These are phyloP conservation scores for Nerophis ophidion DNA, from an alignment of 2,113 vertebrate species.

Conservation along the genomic window DNA sequence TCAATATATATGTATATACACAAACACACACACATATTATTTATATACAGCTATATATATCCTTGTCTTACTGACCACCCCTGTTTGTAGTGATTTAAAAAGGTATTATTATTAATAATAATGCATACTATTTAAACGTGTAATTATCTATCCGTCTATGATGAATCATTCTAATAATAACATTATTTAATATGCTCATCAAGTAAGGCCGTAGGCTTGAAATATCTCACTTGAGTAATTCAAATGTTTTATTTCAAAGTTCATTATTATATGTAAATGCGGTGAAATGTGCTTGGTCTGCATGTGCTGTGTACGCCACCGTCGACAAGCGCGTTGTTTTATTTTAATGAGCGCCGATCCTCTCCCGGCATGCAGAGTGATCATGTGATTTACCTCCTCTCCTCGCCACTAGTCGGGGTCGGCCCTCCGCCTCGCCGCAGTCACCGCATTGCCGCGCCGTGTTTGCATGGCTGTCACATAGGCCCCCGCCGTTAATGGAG, in stretches of 20 bases:
- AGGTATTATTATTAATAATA: too few relatives aligned
- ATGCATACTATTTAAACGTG: too few relatives aligned
- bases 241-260: conserved; percentile 59
- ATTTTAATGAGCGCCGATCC: conserved; percentile 69
- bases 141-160: too few relatives aligned
- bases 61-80: too few relatives aligned
- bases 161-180: not conserved
- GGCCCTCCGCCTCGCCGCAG: conserved; percentile 62
- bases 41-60: too few relatives aligned
- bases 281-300: conserved; percentile 62
- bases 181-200: not conserved
- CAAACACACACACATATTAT: too few relatives aligned
- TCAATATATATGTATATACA: too few relatives aligned
- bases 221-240: conserved; percentile 65
- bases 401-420: conserved; percentile 54
- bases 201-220: conserved; percentile 40
- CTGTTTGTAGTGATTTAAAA: too few relatives aligned
- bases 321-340: conserved; percentile 55
- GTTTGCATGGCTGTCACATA: conserved; percentile 72
- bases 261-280: conserved; percentile 73
- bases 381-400: conserved; percentile 67
- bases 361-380: conserved; percentile 56
- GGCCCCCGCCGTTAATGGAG: conserved; percentile 67
- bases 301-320: conserved; percentile 64
- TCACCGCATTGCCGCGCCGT: conserved; percentile 54